These are phyloP conservation scores for Premnoplex brunnescens DNA, from an alignment of 2,797 vertebrate genomes.

Conservation along the genomic window DNA sequence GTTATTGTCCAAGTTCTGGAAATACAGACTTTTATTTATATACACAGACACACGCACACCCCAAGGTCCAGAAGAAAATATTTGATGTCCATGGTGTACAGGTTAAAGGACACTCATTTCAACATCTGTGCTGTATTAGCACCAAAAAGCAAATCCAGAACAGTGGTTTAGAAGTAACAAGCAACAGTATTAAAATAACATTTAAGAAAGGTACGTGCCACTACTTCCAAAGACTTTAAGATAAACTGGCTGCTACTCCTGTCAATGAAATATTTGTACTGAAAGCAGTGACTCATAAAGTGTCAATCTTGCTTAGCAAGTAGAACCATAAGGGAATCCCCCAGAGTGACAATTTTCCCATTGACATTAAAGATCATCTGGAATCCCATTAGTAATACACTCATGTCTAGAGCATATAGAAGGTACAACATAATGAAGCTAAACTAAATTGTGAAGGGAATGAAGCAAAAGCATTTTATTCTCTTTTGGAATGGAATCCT, in stretches of 20 bases:
- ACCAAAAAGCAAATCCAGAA: background rate
- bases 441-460: background rate
- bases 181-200: background rate
- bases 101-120: background rate
- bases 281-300: constrained; percentile 7
- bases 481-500: background rate
- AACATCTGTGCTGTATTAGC: background rate
- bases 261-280: constrained; percentile 12
- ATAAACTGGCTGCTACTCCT: constrained; percentile 6
- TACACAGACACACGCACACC: background rate
- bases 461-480: constrained; percentile 19
- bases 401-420: background rate
- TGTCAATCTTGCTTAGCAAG: constrained; percentile 39
- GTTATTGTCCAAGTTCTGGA: background rate
- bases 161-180: background rate
- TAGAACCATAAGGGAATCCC: constrained; percentile 36
- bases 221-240: background rate
- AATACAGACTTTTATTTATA: background rate
- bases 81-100: background rate
- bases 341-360: constrained; percentile 42
- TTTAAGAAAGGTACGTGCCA: background rate
- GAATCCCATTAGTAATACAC: constrained; percentile 18
- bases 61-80: background rate
- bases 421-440: background rate
- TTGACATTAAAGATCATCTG: constrained; percentile 51